Evolutionary conservation across 1,140 invertebrate genomes (phyloP), one percentile per base, ranked within the genome.

Genomic region (Archegozetes longisetosus): DNA sequence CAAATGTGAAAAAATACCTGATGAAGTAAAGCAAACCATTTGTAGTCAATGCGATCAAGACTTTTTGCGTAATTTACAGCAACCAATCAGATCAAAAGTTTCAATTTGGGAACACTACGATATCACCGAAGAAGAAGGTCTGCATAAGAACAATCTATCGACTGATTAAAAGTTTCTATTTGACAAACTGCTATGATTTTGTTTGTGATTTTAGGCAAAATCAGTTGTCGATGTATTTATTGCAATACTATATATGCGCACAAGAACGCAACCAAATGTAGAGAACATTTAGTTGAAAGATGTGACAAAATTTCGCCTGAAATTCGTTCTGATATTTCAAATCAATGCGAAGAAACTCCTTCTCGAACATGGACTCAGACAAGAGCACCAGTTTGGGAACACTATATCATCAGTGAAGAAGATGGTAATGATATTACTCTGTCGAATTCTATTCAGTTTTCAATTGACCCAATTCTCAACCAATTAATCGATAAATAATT

Each of bases 191-290:
- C 17, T 17, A 40, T 55, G 1, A 2, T 58, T 28, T 52, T 47
- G 46, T 47, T 14, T 47, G n/a, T 47, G n/a, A 28, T 25, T 49
- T 1, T 13, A 58, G 55, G 49, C 25, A 58, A 58, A 58, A 26
- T n/a, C 9, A 29, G 48, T n/a, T 49, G 49, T 28, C 48, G 26
- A 40, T 58, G 57, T 46, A 58, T 58, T 6, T 58, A 58, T 58
- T 58, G 57, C 25, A 27, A 47, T 40, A 49, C 27, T 23, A 58
- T 49, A 24, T 58, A 58, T 51, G 46, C 57, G 2, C 49, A 49
- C 20, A 58, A 51, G 40, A 58, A 58, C 50, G 57, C 57, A 4
- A 58, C 57, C 48, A 58, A 58, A 46, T 58, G 46, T 53, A 40
- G 57, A 1, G 46, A 58, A 53, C 57, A 58, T 58, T 26, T 58